Evolutionary conservation across 2,797 vertebrate genomes (phyloP).

Genomic region (Diplodus sargus): DNA sequence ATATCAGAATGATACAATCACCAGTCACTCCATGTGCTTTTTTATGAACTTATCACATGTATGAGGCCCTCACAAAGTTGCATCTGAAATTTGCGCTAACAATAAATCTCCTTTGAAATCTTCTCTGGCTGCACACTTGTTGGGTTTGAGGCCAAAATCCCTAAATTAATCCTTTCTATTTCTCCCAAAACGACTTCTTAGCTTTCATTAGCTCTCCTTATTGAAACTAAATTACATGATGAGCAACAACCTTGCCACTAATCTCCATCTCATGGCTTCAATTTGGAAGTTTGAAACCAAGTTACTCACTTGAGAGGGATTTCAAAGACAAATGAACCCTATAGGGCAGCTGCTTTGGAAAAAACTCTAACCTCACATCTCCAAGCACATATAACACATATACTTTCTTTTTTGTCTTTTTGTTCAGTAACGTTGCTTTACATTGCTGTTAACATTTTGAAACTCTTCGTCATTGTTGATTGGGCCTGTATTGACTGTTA

Average conservation of each 20-base stretch:
- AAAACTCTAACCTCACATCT: not conserved
- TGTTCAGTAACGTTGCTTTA: not conserved
- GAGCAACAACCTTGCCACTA: slow-evolving; percentile 43
- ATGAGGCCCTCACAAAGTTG: not conserved
- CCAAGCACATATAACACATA: not conserved
- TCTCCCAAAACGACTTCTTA: slow-evolving; percentile 14
- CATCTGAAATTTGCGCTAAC: not conserved
- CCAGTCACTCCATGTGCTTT: no score
- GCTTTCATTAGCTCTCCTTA: slow-evolving; percentile 34
- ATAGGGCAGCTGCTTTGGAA: not conserved
- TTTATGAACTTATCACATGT: no score
- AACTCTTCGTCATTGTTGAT: not conserved
- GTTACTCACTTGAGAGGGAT: not conserved
- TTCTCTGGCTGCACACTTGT: slow-evolving; percentile 4
- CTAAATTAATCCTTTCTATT: slow-evolving; percentile 6
- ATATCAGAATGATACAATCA: no score
- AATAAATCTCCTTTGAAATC: not conserved
- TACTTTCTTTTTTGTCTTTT: no score
- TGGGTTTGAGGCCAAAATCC: not conserved
- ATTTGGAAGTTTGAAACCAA: slow-evolving; percentile 17
- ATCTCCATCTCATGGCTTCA: slow-evolving; percentile 60
- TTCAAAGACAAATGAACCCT: slow-evolving; percentile 7
- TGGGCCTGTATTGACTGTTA: not conserved
- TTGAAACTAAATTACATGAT: slow-evolving; percentile 48
- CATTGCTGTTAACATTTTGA: no score